phyloP scores from a whole-genome alignment of 2,888 invertebrate species.

The Dendrolimus houi region DNA sequence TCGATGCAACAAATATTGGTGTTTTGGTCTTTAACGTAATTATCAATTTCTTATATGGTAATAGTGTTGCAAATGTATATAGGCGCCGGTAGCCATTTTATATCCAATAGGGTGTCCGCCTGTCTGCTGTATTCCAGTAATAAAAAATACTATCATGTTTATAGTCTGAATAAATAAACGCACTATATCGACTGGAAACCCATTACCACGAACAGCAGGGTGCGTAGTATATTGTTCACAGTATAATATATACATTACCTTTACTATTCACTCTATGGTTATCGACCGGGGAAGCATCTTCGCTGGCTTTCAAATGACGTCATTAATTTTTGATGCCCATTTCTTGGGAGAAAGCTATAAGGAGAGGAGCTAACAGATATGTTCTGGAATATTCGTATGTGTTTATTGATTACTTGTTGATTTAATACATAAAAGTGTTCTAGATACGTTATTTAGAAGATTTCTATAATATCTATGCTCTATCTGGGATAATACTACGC shows the following conservation, averaged over 20 bases:
- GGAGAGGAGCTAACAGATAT: no score
- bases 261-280: conserved; percentile 59
- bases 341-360: conserved; percentile 16
- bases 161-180: neutral
- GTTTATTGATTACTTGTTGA: no score
- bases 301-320: conserved; percentile 58
- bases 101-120: neutral
- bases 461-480: no score
- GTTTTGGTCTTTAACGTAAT: no score
- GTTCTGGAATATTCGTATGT: no score
- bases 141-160: neutral
- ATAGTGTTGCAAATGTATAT: no score
- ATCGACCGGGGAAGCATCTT: conserved; percentile 64
- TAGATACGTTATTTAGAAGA: no score
- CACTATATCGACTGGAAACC: neutral
- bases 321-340: conserved; percentile 60
- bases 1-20: no score
- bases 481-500: no score
- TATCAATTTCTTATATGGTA: no score
- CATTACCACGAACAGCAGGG: conserved; percentile 4
- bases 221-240: conserved; percentile 29
- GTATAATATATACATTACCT: conserved; percentile 70
- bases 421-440: no score
- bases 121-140: neutral
- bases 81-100: neutral